Evolutionary conservation across 1,140 invertebrate genomes (phyloP).

Genomic region (Heterodera schachtii): DNA sequence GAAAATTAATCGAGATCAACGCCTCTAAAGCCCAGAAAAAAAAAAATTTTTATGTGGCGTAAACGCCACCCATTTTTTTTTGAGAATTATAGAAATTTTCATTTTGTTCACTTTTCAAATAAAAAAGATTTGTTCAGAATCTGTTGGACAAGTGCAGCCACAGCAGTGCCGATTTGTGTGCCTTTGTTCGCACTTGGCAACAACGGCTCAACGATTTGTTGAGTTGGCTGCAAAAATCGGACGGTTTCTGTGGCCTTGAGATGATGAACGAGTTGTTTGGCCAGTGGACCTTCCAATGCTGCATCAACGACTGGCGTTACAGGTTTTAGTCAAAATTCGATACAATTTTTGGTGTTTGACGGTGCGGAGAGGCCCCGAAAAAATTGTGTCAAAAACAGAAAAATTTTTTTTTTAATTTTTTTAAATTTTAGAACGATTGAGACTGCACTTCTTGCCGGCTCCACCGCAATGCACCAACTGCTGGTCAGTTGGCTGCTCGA

Average conservation of each 20-base stretch:
- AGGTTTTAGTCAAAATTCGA: not conserved
- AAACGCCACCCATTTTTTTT: no score
- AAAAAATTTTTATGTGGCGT: no score
- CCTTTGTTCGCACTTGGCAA: not conserved
- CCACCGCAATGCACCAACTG: slow-evolving; percentile 2
- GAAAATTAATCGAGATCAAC: no score
- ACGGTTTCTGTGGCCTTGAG: not conserved
- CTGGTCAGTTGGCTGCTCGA: slow-evolving; percentile 15
- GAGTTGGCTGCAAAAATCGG: not conserved
- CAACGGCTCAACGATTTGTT: slow-evolving; percentile 9
- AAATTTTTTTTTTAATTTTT: no score
- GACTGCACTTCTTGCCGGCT: not conserved
- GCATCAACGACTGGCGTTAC: not conserved
- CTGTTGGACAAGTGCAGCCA: not conserved
- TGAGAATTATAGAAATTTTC: no score
- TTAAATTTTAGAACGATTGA: slow-evolving; percentile 10
- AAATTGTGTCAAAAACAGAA: no score
- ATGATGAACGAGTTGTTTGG: not conserved
- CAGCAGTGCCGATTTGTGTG: slow-evolving; percentile 2
- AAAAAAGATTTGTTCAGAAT: no score
- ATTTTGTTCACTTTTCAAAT: no score
- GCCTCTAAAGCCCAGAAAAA: no score
- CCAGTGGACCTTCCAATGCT: not conserved
- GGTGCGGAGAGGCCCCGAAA: not conserved
- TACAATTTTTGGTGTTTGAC: not conserved